Base-by-base conservation (phyloP, 2,113 vertebrate genomes). In the Isichthys henryi region DNA sequence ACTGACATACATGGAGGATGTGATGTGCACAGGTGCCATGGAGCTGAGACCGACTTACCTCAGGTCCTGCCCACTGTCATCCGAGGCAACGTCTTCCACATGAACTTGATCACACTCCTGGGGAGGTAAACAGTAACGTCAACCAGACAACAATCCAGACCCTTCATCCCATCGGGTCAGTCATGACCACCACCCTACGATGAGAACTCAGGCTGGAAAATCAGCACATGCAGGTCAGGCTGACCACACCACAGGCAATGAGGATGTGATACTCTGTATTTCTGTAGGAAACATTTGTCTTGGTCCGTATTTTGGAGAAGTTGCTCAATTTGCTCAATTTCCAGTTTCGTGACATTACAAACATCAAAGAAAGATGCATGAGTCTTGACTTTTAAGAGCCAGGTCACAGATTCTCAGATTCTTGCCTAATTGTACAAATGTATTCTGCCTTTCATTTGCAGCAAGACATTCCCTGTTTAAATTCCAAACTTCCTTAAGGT, bases 71-170 rank as follows among this genome's bases (percentile, higher is more conserved):
- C 98, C 98, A 46, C 99, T 99, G 94, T 99, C 98, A 91, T 99
- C 98, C 46, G 98, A 99, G 5, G 97, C 97, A 89, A 99, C 97
- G 77, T 99, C 98, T 94, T 99, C 98, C 80, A 99, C 97, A 45
- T 99, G 98, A 39, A 99, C 98, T 91, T 99, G 98, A 94, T 99
- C 98, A 92, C 98, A 99, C 90, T 99, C 98, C 98, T 99, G 92
- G 13, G 23, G 91, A 95, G 84, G 93, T 84, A 93, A 92, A 90
- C 89, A 39, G 43, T 46, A 35, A 84, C 31, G 5, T n/a, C 27
- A 50, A 23, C 11, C 27, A 58, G 10, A n/a, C 9, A 66, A n/a
- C 39, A 21, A 88, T 66, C 53, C 35, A 88, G 21, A n/a, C n/a
- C 49, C 85, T 53, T 13, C 10, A 86, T 13, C 48, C n/a, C 49